Percentiles rank a stretch among this genome's conserved stretches.
These are phyloP conservation scores for Brachionus plicatilis DNA, from an alignment of 1,140 invertebrate genomes.

Conservation along the genomic window DNA sequence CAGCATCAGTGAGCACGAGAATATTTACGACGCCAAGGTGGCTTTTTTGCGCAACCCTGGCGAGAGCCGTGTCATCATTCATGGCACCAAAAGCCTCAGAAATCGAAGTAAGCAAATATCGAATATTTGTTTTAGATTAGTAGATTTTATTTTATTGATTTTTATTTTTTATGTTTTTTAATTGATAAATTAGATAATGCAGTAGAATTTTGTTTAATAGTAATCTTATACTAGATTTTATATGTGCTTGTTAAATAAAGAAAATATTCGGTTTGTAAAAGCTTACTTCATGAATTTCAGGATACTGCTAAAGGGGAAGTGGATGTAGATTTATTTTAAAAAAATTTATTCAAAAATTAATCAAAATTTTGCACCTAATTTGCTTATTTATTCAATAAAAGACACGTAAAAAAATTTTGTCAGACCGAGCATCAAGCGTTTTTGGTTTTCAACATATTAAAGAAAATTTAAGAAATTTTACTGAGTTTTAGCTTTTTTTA, in stretches of 20 bases:
- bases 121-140: not conserved
- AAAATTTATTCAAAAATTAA: too few species aligned
- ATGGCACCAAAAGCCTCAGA: not conserved
- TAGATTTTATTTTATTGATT: not conserved
- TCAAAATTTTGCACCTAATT: too few species aligned
- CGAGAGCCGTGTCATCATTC: slow-evolving; percentile 19
- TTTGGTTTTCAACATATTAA: too few species aligned
- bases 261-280: not conserved
- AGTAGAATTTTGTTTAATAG: not conserved
- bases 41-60: not conserved
- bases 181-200: not conserved
- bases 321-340: too few species aligned
- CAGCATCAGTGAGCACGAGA: not conserved
- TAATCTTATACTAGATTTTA: not conserved
- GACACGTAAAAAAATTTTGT: too few species aligned
- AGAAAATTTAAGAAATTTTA: too few species aligned
- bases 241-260: not conserved
- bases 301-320: not conserved
- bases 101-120: not conserved
- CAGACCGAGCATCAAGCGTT: too few species aligned
- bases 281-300: not conserved
- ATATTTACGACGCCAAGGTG: slow-evolving; percentile 19
- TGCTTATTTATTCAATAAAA: too few species aligned
- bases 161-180: not conserved
- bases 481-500: too few species aligned